Percentiles rank a stretch among this genome's conserved stretches.
These are phyloP conservation scores for Parnassius orleans DNA, from an alignment of 2,888 invertebrate species.

Conservation along the genomic window DNA sequence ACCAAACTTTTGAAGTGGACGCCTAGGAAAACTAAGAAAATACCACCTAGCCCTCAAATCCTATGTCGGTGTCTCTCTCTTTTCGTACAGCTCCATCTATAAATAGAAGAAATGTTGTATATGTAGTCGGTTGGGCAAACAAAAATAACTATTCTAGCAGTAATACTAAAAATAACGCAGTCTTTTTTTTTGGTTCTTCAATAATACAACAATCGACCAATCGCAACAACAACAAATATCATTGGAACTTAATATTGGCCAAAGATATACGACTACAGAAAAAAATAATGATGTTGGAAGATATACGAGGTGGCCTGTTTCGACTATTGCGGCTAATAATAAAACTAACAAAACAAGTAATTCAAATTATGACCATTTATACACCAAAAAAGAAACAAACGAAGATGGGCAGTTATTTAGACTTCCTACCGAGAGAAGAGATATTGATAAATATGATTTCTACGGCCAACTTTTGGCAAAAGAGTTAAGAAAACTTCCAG, in stretches of 20 bases:
- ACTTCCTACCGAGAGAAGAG: conserved; percentile 39
- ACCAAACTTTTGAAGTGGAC: too few relatives aligned
- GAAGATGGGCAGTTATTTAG: conserved; percentile 39
- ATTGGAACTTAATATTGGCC: conserved; percentile 31
- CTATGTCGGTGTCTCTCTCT: too few relatives aligned
- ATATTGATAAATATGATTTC: conserved; percentile 65
- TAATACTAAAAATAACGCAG: too few relatives aligned
- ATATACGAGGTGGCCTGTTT: conserved; percentile 30
- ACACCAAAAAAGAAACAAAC: conserved; percentile 43
- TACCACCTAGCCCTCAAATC: too few relatives aligned
- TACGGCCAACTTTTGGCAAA: conserved; percentile 67
- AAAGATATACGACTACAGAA: conserved; percentile 30
- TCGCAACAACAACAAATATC: conserved; percentile 38
- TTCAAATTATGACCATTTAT: conserved; percentile 20
- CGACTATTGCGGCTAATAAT: conserved; percentile 24
- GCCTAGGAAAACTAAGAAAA: too few relatives aligned
- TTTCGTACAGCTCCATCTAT: too few relatives aligned
- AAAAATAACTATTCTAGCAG: too few relatives aligned
- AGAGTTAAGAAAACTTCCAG: conserved; percentile 63
- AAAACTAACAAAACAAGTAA: conserved; percentile 27
- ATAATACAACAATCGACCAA: conserved; percentile 32
- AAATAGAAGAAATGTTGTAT: too few relatives aligned
- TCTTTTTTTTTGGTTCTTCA: conserved; percentile 38
- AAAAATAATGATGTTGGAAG: conserved; percentile 30
- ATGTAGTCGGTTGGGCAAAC: too few relatives aligned